Base-by-base conservation (phyloP, 2,113 vertebrate genomes). In the Scytalopus superciliaris region DNA sequence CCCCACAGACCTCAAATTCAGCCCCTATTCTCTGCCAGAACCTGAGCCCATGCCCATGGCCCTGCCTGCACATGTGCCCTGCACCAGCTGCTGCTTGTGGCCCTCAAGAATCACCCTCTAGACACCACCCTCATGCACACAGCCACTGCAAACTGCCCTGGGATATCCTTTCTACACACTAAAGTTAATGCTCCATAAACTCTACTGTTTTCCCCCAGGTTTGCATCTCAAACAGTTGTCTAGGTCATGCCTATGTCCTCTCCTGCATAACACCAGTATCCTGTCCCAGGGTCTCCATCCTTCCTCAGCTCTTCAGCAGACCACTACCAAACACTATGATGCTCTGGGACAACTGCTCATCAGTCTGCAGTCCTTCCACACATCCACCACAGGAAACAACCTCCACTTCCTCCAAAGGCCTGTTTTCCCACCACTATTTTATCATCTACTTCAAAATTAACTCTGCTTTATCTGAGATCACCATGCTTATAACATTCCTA, bases 41-140 rank as follows among this genome's bases (percentile, higher is more conserved):
- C 28, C 62, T 44, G 39, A 87, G 10, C 13, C n/a, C 47, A 15
- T 35, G 11, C 6, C 40, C 31, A 24, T 4, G 5, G 39, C 31
- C n/a, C 39, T 75, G 56, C 12, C 22, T 47, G 47, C 39, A 72
- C 4, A 6, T 4, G 7, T 45, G 16, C 5, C 19, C 33, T 83
- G 42, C 19, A 33, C 18, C 30, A 50, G 25, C 35, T 50, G 55
- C 19, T 57, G 9, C 27, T 24, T 62, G 42, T 47, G 21, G 9
- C 27, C 31, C n/a, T 57, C n/a, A 31, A 3, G 14, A 28, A 33
- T 52, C 62, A 9, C 31, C 4, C 19, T 88, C 44, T 6, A 5
- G 80, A 70, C 19, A 52, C 28, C 37, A 30, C 0, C 0, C 1
- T 33, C 28, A 66, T 14, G 52, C 17, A 4, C 6, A 3, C 24